A percentile compares a stretch with the other conserved stretches of the same genome.
Evolutionary conservation across 2,113 vertebrate genomes (phyloP).

Genomic region (Macheiramphus alcinus): DNA sequence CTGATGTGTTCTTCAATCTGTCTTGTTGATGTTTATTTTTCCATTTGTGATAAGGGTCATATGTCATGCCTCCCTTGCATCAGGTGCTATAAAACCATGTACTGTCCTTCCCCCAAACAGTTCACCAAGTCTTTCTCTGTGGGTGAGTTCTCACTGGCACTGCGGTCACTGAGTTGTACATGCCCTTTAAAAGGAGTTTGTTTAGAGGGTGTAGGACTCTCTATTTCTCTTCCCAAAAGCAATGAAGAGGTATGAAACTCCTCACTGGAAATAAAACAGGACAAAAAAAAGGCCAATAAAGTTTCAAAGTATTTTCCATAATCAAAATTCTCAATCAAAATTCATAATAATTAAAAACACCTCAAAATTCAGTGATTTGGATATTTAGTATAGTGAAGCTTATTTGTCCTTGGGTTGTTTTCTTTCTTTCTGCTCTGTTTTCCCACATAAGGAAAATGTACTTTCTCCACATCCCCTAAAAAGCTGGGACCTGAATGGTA

Average conservation of each 20-base stretch:
- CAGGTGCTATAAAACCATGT: conserved; percentile 13
- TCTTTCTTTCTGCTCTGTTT: background rate
- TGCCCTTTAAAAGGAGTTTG: background rate
- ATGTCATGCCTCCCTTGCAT: conserved; percentile 37
- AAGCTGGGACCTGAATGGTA: background rate
- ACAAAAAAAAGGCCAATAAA: background rate
- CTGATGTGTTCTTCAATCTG: conserved; percentile 61
- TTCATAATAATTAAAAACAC: background rate
- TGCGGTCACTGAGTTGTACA: background rate
- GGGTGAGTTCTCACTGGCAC: background rate
- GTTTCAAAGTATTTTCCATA: background rate
- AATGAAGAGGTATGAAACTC: background rate
- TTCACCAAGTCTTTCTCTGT: background rate
- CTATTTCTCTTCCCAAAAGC: background rate
- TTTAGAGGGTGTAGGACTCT: background rate
- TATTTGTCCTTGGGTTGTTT: background rate
- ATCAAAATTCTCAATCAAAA: background rate
- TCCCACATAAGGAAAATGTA: background rate
- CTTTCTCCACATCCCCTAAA: background rate
- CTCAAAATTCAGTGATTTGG: background rate
- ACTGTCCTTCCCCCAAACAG: background rate
- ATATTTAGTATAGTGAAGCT: background rate
- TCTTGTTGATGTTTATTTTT: conserved; percentile 61
- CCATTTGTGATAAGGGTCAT: conserved; percentile 19
- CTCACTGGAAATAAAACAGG: background rate